These are phyloP conservation scores for Drosophila algonquin DNA, from an alignment of 2,888 invertebrate genomes.

Conservation along the genomic window DNA sequence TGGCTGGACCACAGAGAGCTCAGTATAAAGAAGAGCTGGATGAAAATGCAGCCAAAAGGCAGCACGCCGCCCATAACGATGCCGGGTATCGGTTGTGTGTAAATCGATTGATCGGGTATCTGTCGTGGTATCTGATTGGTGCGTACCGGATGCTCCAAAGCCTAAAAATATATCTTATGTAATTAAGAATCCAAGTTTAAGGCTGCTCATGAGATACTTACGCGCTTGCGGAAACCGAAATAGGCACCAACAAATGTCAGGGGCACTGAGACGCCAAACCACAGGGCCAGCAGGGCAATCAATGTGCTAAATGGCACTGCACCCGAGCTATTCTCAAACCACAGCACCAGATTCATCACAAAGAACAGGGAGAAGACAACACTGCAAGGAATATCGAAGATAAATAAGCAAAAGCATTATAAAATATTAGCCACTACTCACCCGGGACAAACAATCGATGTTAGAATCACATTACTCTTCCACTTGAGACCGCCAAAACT, in stretches of 20 bases:
- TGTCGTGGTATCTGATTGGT: slow-evolving; percentile 99
- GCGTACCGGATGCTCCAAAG: slow-evolving; percentile 97
- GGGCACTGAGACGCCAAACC: slow-evolving; percentile 99
- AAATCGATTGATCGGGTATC: slow-evolving; percentile 99
- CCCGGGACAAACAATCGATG: slow-evolving; percentile 98
- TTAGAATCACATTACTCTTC: slow-evolving; percentile 98
- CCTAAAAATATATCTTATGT: slow-evolving; percentile 85
- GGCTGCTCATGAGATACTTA: slow-evolving; percentile 84
- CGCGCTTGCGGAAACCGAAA: slow-evolving; percentile 98
- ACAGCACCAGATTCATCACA: slow-evolving; percentile 97
- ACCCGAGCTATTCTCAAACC: slow-evolving; percentile 98
- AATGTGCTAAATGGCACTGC: slow-evolving; percentile 98
- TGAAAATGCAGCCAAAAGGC: slow-evolving; percentile 99
- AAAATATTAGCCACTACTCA: slow-evolving; percentile 84
- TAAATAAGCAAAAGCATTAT: background rate
- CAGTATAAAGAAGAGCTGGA: slow-evolving; percentile 99
- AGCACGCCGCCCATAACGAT: slow-evolving; percentile 99
- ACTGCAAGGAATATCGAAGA: slow-evolving; percentile 84
- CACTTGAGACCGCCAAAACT: slow-evolving; percentile 99
- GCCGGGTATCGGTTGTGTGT: slow-evolving; percentile 97
- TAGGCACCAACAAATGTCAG: slow-evolving; percentile 99
- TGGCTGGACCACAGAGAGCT: slow-evolving; percentile 99
- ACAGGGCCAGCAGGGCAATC: slow-evolving; percentile 95
- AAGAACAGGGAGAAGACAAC: slow-evolving; percentile 98
- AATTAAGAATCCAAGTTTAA: background rate